Percentiles rank a stretch among this genome's conserved stretches.
phyloP scores from a whole-genome alignment of 2,113 vertebrate genomes.

The Lepus timidus region DNA sequence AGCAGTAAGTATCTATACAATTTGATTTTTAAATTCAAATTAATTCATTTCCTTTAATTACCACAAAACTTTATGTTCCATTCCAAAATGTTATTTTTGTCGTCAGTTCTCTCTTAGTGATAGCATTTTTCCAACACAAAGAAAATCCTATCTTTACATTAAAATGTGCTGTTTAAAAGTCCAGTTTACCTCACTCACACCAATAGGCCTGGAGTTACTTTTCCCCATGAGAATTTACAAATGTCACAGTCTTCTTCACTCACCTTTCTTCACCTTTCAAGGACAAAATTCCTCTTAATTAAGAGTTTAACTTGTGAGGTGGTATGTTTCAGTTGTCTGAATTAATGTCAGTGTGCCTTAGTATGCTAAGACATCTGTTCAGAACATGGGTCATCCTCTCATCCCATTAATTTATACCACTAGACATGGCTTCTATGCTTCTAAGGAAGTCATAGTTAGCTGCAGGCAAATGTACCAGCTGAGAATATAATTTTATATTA shows the following conservation, averaged over 20 bases:
- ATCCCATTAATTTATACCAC: conserved; percentile 61
- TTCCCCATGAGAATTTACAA: conserved; percentile 54
- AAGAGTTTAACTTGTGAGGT: conserved; percentile 67
- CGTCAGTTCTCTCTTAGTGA: not conserved
- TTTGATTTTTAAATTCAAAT: conserved; percentile 52
- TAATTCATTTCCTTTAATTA: conserved; percentile 27
- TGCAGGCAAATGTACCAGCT: conserved; percentile 57
- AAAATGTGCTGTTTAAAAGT: conserved; percentile 21
- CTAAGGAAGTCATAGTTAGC: conserved; percentile 49
- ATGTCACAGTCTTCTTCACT: conserved; percentile 50
- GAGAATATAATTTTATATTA: conserved; percentile 60
- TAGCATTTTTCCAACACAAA: conserved; percentile 56
- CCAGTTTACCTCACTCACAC: conserved; percentile 28
- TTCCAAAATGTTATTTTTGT: conserved; percentile 44
- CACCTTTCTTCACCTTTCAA: conserved; percentile 61
- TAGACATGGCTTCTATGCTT: conserved; percentile 33
- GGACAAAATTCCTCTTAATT: conserved; percentile 73
- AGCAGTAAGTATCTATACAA: conserved; percentile 18
- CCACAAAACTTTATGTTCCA: conserved; percentile 50
- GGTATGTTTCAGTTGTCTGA: conserved; percentile 64
- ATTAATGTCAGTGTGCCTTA: conserved; percentile 60
- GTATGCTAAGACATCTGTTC: conserved; percentile 59
- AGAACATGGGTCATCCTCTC: conserved; percentile 30
- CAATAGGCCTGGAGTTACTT: not conserved
- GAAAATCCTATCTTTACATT: conserved; percentile 50